Evolutionary conservation across 1,140 invertebrate genomes (phyloP), one percentile per base, ranked within the genome.

Genomic region (Aphaenogaster ashmeadi): DNA sequence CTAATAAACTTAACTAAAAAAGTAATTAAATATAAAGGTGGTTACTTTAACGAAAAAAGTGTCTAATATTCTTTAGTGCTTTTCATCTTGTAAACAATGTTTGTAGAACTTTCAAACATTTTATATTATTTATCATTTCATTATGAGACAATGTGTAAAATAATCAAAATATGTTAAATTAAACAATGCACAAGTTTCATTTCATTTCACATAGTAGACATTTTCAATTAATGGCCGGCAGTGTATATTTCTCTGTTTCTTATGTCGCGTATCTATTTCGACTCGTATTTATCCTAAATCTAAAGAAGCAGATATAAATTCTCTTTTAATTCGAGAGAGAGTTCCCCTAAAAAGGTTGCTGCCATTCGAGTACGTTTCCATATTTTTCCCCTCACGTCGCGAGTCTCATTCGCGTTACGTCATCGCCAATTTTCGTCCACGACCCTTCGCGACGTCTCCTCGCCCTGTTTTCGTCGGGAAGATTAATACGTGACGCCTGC

Each of bases 401-500:
- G 15, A 56, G 66, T 81, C 11, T 56, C 36, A 11, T 56, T 72
- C 13, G 21, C 15, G 47, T 56, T 15, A 21, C 77, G 18, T 38
- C 41, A 33, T 64, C 27, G 44, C 15, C 60, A 77, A 60, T 77
- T 27, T 60, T 50, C 21, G 33, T 38, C 33, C 27, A 54, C 60
- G 60, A 50, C 41, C 13, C 21, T 69, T 41, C 18, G 11, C n/a
- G 41, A 2, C 38, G 33, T 7, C 62, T 87, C 9, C 62, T 87
- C 72, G 56, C 13, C 52, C 54, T 50, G 38, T 71, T 80, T 78
- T 72, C 75, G 36, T 56, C 66, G 5, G 13, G 11, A 44, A 79
- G 75, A 87, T 88, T 81, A 81, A 87, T 88, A 66, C 86, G 74
- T 56, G 85, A 77, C 85, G 71, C 54, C 54, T 62, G 64, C 36